Evolutionary conservation across 1,140 invertebrate species (phyloP).

Genomic region (Sogatella furcifera): DNA sequence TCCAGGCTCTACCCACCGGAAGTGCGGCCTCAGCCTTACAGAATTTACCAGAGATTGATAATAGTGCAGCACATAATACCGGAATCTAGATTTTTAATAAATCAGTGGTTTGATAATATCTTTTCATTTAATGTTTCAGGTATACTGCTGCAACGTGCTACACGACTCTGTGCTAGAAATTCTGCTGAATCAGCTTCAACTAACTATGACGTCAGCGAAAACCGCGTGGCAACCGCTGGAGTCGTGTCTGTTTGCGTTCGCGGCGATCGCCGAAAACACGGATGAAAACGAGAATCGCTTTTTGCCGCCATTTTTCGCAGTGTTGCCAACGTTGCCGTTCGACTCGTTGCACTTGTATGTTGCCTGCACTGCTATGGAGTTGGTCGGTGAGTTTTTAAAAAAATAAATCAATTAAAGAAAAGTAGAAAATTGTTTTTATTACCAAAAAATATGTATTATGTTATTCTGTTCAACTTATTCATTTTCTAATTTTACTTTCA

Average conservation of each 20-base stretch:
- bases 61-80: too few species aligned
- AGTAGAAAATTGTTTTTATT: too few species aligned
- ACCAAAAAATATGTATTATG: too few species aligned
- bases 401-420: too few species aligned
- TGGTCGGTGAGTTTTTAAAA: conserved; percentile 48
- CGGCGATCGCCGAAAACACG: conserved; percentile 59
- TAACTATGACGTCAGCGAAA: neutral
- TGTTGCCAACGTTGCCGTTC: conserved; percentile 55
- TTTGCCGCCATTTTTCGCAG: conserved; percentile 49
- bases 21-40: too few species aligned
- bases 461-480: too few species aligned
- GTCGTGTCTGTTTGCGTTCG: conserved; percentile 70
- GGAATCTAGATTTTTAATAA: too few species aligned
- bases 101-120: too few species aligned
- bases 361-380: conserved; percentile 56
- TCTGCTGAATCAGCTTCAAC: conserved; percentile 27
- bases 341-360: conserved; percentile 44
- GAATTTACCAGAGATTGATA: too few species aligned
- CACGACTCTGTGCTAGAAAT: conserved; percentile 54
- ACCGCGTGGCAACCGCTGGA: conserved; percentile 55
- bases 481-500: too few species aligned
- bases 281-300: conserved; percentile 47
- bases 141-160: conserved; percentile 74
- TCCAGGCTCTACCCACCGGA: too few species aligned
- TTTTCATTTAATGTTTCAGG: too few species aligned